Conservation (phyloP, 2,888 invertebrate genomes). For the Crepidodera aurea region DNA sequence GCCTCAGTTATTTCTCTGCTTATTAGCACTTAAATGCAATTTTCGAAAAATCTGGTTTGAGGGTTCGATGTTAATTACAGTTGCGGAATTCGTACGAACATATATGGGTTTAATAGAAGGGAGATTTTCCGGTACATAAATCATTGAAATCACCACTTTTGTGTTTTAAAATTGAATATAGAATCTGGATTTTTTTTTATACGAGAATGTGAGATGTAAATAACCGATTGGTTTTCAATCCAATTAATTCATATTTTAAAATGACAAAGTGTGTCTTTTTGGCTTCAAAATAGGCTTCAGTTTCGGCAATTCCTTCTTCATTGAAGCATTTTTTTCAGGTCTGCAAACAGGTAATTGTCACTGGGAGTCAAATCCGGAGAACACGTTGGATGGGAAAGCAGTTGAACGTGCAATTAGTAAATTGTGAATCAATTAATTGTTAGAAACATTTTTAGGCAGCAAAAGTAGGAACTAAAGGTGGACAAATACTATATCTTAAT, state of each 20-base stretch:
- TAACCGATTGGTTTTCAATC: not conserved
- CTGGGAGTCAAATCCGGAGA: no score
- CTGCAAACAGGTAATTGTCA: no score
- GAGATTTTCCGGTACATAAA: not conserved
- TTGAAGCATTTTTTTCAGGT: no score
- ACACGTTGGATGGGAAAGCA: no score
- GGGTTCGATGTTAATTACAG: slow-evolving; percentile 18
- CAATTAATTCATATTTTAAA: not conserved
- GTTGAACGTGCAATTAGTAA: no score
- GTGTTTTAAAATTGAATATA: not conserved
- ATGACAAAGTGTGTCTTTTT: no score
- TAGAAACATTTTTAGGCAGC: no score
- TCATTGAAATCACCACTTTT: not conserved
- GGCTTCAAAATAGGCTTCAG: no score
- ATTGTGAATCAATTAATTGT: no score
- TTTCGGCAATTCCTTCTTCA: no score
- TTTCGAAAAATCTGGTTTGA: slow-evolving; percentile 7
- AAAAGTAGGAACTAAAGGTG: no score
- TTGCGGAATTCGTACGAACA: slow-evolving; percentile 7
- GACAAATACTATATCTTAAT: no score
- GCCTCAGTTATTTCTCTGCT: slow-evolving; percentile 15
- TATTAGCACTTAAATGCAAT: slow-evolving; percentile 25
- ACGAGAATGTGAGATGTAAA: not conserved
- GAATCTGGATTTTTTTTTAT: not conserved
- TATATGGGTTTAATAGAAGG: not conserved